phyloP scores from a whole-genome alignment of 2,113 vertebrate species.

The Malurus alboscapulatus region DNA sequence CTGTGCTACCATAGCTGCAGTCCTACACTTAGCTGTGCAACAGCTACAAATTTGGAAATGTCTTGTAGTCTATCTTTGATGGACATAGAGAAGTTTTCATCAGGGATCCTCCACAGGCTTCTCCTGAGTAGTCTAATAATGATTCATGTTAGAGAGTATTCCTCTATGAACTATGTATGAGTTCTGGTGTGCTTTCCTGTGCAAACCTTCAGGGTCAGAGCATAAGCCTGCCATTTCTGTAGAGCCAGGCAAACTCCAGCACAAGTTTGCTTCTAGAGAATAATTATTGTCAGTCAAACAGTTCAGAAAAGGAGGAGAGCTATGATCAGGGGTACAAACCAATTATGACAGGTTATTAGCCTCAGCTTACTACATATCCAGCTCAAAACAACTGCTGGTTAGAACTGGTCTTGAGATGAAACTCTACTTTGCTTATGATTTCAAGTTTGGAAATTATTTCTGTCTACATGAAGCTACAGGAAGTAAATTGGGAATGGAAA shows the following conservation, averaged over 20 bases:
- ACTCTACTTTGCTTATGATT: background rate
- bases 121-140: background rate
- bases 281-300: background rate
- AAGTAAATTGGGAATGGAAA: background rate
- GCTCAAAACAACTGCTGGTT: background rate
- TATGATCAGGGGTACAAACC: background rate
- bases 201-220: background rate
- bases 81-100: background rate
- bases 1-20: background rate
- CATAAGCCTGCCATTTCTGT: background rate
- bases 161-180: background rate
- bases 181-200: background rate
- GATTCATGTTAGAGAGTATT: background rate
- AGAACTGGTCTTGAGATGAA: background rate
- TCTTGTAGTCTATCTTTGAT: background rate
- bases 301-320: background rate
- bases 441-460: background rate
- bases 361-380: background rate
- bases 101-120: background rate
- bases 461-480: background rate
- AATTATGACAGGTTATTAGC: background rate
- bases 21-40: background rate
- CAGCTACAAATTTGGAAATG: background rate
- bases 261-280: background rate
- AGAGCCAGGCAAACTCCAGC: background rate